Evolutionary conservation across 92 coral and sea anemone genomes (phyloP), one percentile per base, ranked within the genome.

Genomic region (Umimayanthus chanpuru): DNA sequence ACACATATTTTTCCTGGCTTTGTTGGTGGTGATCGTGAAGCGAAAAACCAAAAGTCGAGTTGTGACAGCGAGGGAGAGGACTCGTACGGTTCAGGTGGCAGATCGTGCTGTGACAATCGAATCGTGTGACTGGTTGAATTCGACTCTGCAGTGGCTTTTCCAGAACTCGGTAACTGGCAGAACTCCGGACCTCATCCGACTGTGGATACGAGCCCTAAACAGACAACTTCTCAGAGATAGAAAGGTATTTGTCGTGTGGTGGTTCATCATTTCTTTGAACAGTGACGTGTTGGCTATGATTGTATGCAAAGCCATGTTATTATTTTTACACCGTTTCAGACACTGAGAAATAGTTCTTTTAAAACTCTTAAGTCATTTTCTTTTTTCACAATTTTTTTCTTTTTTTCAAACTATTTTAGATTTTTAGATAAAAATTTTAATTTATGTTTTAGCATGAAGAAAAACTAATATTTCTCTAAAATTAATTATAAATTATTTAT

Each of bases 111-210:
- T 95, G 73, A 95, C 98, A 16, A 93, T 94, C 67, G 99, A 97
- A 77, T 85, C 99, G 0, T 97, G 99, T 81, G 92, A 94, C 70
- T 97, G 99, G 99, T 47, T 97, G 55, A 97, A 97, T 79, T 95
- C 98, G 15, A 92, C 92, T 28, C 74, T 95, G 5, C 90, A 94
- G 2, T 97, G 98, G 99, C 83, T 91, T 15, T 95, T 91, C 55
- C 83, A 91, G 1, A 94, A 97, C 81, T 93, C 95, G 29, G 85
- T 85, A 43, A 77, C 90, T 30, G 81, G 85, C 12, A 93, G 84
- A n/a, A 94, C 98, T 2, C 98, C 99, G 2, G 93, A 93, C 77
- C 82, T 97, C 21, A 89, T 95, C 68, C 93, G 89, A 86, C 55
- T 95, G 23, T 97, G 99, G 99, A 81, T 97, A 41, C 85, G 96